Conservation (phyloP, 2,797 vertebrate genomes). For the Galagoides demidoff region DNA sequence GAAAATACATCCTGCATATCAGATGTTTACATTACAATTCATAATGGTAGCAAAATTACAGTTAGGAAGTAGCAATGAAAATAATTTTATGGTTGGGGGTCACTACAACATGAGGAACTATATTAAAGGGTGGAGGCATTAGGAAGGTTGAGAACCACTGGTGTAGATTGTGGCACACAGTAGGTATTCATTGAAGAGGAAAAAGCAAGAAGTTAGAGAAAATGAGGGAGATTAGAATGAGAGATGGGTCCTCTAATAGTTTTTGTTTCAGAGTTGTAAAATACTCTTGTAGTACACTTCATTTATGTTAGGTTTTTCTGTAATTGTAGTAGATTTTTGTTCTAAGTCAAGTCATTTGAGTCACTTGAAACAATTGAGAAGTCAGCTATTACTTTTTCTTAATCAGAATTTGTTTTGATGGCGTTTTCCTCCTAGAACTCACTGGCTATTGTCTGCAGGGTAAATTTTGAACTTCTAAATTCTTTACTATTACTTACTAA, state of each 20-base stretch:
- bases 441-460: not conserved
- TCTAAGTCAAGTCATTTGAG: not conserved
- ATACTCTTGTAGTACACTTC: not conserved
- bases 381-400: not conserved
- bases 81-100: too few species aligned
- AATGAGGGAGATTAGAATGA: not conserved
- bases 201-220: not conserved
- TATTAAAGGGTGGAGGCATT: too few species aligned
- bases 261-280: constrained; percentile 23
- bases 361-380: not conserved
- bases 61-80: too few species aligned
- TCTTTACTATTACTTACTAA: not conserved
- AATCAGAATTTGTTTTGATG: not conserved
- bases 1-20: too few species aligned
- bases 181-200: not conserved
- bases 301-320: not conserved
- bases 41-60: too few species aligned
- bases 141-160: too few species aligned
- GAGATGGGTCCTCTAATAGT: not conserved
- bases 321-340: constrained; percentile 40
- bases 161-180: not conserved
- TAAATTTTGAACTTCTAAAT: constrained; percentile 32
- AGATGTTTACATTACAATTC: too few species aligned
- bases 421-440: not conserved
- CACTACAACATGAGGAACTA: too few species aligned